Evolutionary conservation across 2,797 vertebrate species (phyloP).

Genomic region (Anguilla marmorata): DNA sequence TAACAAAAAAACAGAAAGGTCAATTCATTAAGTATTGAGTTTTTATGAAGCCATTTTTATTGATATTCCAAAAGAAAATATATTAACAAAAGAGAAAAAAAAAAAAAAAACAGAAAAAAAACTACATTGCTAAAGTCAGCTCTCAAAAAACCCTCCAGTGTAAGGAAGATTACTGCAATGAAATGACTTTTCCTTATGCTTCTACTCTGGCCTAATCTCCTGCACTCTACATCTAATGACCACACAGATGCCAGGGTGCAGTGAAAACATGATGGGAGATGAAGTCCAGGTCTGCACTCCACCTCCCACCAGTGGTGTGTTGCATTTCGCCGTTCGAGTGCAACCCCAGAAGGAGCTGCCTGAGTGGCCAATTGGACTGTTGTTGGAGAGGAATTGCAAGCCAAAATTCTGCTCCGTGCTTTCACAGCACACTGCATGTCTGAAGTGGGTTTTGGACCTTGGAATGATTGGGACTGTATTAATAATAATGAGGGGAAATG

Average conservation of each 20-base stretch:
- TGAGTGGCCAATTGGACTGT: background rate
- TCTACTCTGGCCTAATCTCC: background rate
- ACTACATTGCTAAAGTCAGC: slow-evolving; percentile 26
- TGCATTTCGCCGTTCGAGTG: background rate
- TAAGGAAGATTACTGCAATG: background rate
- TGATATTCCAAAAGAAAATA: slow-evolving; percentile 27
- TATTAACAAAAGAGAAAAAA: background rate
- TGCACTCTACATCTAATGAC: slow-evolving; percentile 9
- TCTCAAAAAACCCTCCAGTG: slow-evolving; percentile 24
- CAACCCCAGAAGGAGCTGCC: background rate
- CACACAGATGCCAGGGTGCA: background rate
- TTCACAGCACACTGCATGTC: background rate
- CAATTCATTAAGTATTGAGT: background rate
- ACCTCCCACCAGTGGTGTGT: background rate
- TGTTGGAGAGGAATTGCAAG: background rate
- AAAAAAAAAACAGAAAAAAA: background rate
- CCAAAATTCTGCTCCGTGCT: background rate
- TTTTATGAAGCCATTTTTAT: slow-evolving; percentile 26
- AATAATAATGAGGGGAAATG: background rate
- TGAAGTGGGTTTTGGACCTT: background rate
- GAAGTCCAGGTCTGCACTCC: background rate
- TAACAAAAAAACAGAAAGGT: background rate
- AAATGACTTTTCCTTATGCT: slow-evolving; percentile 3
- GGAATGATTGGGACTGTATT: background rate
- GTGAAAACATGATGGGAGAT: background rate